Percentiles rank a stretch among this genome's conserved stretches.
phyloP scores from a whole-genome alignment of 2,113 vertebrate genomes.

The Turdus rufiventris region DNA sequence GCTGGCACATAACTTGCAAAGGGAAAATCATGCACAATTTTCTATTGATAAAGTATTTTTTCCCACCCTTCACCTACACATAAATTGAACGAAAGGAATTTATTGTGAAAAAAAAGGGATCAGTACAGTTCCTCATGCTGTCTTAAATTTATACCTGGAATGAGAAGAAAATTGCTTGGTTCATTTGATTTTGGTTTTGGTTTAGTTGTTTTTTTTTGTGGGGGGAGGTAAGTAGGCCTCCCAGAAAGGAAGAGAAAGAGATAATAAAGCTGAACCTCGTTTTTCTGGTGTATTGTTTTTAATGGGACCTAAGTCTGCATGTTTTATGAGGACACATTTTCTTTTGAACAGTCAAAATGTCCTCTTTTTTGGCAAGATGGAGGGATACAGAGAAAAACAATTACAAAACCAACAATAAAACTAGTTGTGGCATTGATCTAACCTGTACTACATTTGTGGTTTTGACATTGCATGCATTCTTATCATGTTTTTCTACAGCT shows the following conservation, averaged over 20 bases:
- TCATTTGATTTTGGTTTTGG: background rate
- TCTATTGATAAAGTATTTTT: background rate
- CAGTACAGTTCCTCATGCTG: background rate
- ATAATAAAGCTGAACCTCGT: background rate
- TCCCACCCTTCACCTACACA: background rate
- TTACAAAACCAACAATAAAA: background rate
- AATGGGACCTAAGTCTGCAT: rapidly evolving
- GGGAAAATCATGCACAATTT: background rate
- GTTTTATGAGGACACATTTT: background rate
- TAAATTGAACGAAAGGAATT: background rate
- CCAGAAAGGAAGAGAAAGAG: background rate
- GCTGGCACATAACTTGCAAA: background rate
- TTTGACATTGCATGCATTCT: background rate
- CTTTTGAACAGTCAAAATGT: background rate
- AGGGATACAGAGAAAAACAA: background rate
- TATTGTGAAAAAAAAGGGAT: background rate
- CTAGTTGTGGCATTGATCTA: background rate
- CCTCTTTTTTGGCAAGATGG: background rate
- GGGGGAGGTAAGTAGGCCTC: background rate
- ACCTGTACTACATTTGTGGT: background rate
- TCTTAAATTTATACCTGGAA: background rate
- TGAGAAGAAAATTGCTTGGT: background rate
- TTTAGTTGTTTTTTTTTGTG: background rate
- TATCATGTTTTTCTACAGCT: background rate
- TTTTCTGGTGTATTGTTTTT: background rate